These are phyloP conservation scores for Nibea albiflora DNA, from an alignment of 2,113 vertebrate genomes.

Conservation along the genomic window DNA sequence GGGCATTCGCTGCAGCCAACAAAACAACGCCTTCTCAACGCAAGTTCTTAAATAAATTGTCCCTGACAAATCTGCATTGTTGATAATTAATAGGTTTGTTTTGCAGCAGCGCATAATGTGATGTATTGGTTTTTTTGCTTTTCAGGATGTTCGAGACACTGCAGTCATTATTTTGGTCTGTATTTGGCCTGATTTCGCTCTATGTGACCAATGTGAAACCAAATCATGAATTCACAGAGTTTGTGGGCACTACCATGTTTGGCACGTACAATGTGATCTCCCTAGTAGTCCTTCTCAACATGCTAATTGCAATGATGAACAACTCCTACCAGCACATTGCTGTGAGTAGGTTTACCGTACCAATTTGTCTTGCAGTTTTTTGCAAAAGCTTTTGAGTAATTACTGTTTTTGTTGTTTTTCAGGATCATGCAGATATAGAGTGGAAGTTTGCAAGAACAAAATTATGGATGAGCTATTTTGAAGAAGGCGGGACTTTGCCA, in stretches of 20 bases:
- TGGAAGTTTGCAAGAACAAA: constrained; percentile 99
- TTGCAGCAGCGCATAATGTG: background rate
- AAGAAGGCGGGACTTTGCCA: constrained; percentile 97
- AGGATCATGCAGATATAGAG: constrained; percentile 99
- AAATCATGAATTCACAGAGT: constrained; percentile 93
- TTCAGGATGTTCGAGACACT: constrained; percentile 95
- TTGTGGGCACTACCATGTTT: constrained; percentile 97
- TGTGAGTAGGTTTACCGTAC: constrained; percentile 83
- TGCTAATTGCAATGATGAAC: constrained; percentile 99
- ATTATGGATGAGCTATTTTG: constrained; percentile 99
- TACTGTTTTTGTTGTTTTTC: constrained; percentile 39
- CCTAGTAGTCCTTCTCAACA: constrained; percentile 97
- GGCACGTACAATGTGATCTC: constrained; percentile 98
- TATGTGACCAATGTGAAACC: constrained; percentile 94
- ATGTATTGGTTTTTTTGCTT: constrained; percentile 53
- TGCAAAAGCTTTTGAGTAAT: constrained; percentile 6
- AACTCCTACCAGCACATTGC: constrained; percentile 99
- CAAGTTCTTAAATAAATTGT: constrained; percentile 76
- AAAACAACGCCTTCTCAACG: constrained; percentile 99
- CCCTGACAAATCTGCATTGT: constrained; percentile 6
- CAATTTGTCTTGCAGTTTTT: constrained; percentile 4
- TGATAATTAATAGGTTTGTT: constrained; percentile 9
- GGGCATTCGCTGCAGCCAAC: constrained; percentile 92
- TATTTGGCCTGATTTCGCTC: constrained; percentile 96
- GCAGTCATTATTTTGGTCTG: constrained; percentile 98